Percentiles rank a stretch among this genome's conserved stretches.
Conservation (phyloP, 2,113 vertebrate species). For the Periophthalmodon schlosseri region DNA sequence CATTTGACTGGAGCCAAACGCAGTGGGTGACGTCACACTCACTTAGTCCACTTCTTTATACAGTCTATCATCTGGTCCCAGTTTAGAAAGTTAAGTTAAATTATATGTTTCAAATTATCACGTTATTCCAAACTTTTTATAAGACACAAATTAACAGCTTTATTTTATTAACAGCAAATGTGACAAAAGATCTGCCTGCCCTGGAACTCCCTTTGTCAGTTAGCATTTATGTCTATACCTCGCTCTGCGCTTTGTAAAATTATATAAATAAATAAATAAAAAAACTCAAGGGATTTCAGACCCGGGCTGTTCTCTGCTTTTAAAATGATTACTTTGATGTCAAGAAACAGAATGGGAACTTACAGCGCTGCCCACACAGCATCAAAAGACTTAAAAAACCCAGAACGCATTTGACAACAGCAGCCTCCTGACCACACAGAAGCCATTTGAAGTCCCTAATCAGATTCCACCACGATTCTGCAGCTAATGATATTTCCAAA, state of each 20-base stretch:
- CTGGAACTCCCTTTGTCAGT: conserved; percentile 14
- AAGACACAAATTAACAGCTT: neutral
- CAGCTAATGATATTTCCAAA: conserved; percentile 13
- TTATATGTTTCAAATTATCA: neutral
- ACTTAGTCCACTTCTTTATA: neutral
- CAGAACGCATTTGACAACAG: neutral
- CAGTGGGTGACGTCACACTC: no score
- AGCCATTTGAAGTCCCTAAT: conserved; percentile 16
- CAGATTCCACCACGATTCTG: conserved; percentile 6
- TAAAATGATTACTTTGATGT: conserved; percentile 35
- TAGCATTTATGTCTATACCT: conserved; percentile 17
- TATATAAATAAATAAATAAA: conserved; percentile 15
- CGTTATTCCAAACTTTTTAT: neutral
- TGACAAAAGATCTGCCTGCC: neutral
- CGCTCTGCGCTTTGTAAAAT: conserved; percentile 16
- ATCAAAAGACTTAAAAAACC: conserved; percentile 2
- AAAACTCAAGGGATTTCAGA: conserved; percentile 22
- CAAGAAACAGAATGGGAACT: conserved; percentile 21
- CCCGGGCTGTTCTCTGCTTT: conserved; percentile 17
- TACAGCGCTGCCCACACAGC: neutral
- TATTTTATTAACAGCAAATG: neutral
- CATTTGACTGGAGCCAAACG: no score
- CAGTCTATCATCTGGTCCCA: no score
- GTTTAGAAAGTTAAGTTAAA: no score
- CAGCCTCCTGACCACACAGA: neutral